These are phyloP conservation scores for Dryas iulia DNA, from an alignment of 1,140 invertebrate species.

Conservation along the genomic window DNA sequence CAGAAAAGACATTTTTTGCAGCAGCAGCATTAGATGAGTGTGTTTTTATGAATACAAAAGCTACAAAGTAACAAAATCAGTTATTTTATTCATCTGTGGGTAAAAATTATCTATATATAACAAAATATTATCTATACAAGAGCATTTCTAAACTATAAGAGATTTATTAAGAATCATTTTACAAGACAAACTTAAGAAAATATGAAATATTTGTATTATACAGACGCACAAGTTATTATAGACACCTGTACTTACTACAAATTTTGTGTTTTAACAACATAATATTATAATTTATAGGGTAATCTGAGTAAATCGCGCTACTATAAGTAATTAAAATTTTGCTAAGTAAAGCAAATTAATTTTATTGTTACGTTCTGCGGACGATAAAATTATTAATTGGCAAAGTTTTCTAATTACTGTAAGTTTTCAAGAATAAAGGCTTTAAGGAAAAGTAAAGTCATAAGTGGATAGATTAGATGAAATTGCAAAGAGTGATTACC, in stretches of 20 bases:
- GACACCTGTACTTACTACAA: not conserved
- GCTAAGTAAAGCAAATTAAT: not conserved
- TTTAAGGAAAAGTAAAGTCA: not conserved
- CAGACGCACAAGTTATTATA: not conserved
- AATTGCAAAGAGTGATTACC: not conserved
- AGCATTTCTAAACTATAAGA: not conserved
- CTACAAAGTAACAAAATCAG: not conserved
- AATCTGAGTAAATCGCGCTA: not conserved
- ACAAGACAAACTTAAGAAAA: too few species aligned
- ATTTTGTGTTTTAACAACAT: not conserved
- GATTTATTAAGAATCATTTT: too few species aligned
- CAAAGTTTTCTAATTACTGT: constrained; percentile 1
- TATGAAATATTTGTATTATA: too few species aligned
- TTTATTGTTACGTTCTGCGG: constrained; percentile 1
- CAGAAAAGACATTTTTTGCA: not conserved
- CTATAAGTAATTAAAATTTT: not conserved
- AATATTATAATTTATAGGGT: not conserved
- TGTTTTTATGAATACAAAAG: too few species aligned
- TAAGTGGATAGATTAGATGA: not conserved
- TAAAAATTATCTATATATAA: too few species aligned
- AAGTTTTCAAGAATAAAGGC: not conserved
- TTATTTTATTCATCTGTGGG: too few species aligned
- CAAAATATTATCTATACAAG: not conserved
- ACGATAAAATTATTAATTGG: constrained; percentile 9
- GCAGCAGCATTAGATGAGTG: too few species aligned